Conservation (phyloP, 2,888 invertebrate species). For the Neoascia interrupta region DNA sequence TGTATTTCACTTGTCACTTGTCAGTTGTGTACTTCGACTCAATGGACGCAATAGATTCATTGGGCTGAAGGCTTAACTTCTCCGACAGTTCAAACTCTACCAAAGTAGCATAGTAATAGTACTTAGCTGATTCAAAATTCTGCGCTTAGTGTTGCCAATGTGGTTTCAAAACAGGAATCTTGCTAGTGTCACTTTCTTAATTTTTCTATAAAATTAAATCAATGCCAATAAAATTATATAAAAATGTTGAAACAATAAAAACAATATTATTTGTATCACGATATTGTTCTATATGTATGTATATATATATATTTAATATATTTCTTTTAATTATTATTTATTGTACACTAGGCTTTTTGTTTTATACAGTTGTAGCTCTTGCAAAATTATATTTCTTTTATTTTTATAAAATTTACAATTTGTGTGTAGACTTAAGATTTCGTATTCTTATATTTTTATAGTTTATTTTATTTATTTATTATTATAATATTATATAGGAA, state of each 20-base stretch:
- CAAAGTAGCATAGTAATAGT: no score
- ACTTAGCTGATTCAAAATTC: no score
- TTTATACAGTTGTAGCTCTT: conserved; percentile 49
- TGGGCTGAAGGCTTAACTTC: no score
- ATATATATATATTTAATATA: conserved; percentile 45
- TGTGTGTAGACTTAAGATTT: conserved; percentile 47
- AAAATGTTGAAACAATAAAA: conserved; percentile 18
- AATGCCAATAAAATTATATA: no score
- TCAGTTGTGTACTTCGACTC: no score
- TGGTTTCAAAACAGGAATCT: no score
- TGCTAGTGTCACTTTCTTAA: no score
- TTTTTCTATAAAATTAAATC: no score
- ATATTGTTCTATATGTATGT: conserved; percentile 49
- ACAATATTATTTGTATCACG: conserved; percentile 49
- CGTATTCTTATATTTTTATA: conserved; percentile 3
- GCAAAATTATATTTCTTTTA: conserved; percentile 36
- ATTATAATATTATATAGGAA: conserved; percentile 41
- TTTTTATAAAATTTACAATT: conserved; percentile 62
- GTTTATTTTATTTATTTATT: conserved; percentile 4
- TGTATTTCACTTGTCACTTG: no score
- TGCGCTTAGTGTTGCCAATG: no score
- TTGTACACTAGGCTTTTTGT: conserved; percentile 45
- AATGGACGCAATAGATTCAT: no score
- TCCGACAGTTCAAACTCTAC: no score
- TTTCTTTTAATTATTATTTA: conserved; percentile 38